Conservation (phyloP, 2,113 vertebrate genomes). For the Psettodes erumei region DNA sequence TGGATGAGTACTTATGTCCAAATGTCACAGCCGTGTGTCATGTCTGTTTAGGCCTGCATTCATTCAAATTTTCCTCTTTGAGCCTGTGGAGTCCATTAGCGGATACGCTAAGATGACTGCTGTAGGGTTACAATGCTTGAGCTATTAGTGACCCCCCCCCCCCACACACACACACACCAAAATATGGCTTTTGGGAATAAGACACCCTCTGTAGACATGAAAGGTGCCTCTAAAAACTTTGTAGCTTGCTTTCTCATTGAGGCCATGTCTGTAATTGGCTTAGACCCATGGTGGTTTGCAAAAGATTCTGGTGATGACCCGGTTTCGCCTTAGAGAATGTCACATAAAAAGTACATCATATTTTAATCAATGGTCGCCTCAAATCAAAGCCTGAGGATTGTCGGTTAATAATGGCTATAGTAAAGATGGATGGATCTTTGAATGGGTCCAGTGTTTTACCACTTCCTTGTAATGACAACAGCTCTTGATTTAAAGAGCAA, state of each 20-base stretch:
- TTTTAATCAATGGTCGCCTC: slow-evolving; percentile 12
- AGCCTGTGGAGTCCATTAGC: not conserved
- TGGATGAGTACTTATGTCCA: not conserved
- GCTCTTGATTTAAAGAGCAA: slow-evolving; percentile 16
- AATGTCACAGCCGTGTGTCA: not conserved
- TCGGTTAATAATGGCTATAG: not conserved
- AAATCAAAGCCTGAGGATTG: slow-evolving; percentile 22
- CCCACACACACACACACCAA: too few relatives aligned
- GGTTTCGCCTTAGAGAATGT: slow-evolving; percentile 20
- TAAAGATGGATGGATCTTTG: slow-evolving; percentile 15
- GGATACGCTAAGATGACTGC: not conserved
- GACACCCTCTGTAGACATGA: not conserved
- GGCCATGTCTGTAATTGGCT: not conserved
- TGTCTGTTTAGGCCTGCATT: slow-evolving; percentile 5
- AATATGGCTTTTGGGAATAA: not conserved
- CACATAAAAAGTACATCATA: not conserved
- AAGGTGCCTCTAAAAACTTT: slow-evolving; percentile 1
- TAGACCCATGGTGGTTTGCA: not conserved
- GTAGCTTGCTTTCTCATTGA: not conserved
- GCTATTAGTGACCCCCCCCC: not conserved
- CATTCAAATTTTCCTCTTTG: slow-evolving; percentile 14
- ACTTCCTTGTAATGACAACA: slow-evolving; percentile 1
- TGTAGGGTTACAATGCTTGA: slow-evolving; percentile 12
- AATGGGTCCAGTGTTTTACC: not conserved
- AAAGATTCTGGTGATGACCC: slow-evolving; percentile 13